A percentile compares a stretch with the other conserved stretches of the same genome.
These are phyloP conservation scores for Amblyopsis rosae DNA, from an alignment of 2,113 vertebrate genomes.

Conservation along the genomic window DNA sequence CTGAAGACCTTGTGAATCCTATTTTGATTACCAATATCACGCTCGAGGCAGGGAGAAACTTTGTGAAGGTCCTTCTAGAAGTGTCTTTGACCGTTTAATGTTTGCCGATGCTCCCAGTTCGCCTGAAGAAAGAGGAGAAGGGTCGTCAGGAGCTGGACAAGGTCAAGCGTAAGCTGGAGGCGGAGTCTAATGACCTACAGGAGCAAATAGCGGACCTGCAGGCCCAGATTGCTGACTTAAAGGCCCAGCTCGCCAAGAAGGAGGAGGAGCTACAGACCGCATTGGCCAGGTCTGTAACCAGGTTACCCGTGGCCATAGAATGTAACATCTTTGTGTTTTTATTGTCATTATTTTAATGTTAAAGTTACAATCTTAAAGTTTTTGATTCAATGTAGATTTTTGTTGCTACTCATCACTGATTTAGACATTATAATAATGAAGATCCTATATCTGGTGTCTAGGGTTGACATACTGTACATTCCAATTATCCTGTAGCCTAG, in stretches of 20 bases:
- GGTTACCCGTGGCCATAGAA: neutral
- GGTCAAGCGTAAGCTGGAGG: slow-evolving; percentile 91
- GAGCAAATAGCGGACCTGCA: slow-evolving; percentile 91
- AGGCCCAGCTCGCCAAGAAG: slow-evolving; percentile 90
- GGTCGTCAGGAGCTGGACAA: slow-evolving; percentile 93
- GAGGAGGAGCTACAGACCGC: slow-evolving; percentile 92
- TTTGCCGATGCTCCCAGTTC: slow-evolving; percentile 69
- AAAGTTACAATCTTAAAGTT: too few relatives aligned
- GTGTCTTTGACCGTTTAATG: neutral
- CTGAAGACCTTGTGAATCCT: neutral
- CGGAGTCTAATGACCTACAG: slow-evolving; percentile 84
- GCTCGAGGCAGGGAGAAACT: neutral
- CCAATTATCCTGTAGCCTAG: neutral
- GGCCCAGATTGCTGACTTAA: slow-evolving; percentile 90
- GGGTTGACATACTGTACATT: neutral
- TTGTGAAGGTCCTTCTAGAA: neutral
- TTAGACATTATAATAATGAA: too few relatives aligned
- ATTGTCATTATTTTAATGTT: too few relatives aligned
- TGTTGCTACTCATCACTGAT: too few relatives aligned
- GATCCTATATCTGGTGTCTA: neutral
- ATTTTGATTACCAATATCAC: neutral
- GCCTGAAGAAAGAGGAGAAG: slow-evolving; percentile 96
- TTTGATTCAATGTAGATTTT: too few relatives aligned
- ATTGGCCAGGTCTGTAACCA: slow-evolving; percentile 80
- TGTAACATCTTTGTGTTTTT: too few relatives aligned